Evolutionary conservation across 2,888 invertebrate species (phyloP), one percentile per base, ranked within the genome.

Genomic region (Pherbina coryleti): DNA sequence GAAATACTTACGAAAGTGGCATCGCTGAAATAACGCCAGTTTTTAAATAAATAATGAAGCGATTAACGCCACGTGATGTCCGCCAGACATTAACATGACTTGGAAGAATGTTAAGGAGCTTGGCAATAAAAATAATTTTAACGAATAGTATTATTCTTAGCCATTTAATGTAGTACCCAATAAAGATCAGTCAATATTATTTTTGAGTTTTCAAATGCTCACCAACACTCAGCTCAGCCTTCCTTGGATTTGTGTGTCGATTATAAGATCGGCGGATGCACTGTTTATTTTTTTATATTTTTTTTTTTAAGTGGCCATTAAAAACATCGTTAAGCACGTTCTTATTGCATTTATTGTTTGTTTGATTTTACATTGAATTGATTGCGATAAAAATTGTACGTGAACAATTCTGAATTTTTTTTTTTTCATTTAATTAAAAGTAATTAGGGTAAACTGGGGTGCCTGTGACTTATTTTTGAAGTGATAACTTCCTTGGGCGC

Each of bases 281-380:
- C 37, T 84, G 85, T 86, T 87, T 85, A 84, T 37, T 37, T 37
- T 31, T 31, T 31, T 31, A 4, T 31, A 31, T 37, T 7, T 7
- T 8, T 37, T 37, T 37, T 37, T 86, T 87, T 87, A 80, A 83
- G 83, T 83, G 85, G 84, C 83, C 84, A 87, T 87, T 88, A 84
- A 83, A 87, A 86, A 82, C 85, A 85, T 86, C 87, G 86, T 86
- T 85, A 84, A 83, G 82, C 82, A 81, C 79, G 84, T 85, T 85
- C 85, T 83, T 85, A 86, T 86, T 85, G 81, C 83, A 78, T 44
- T 82, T 78, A 75, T 76, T 77, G 75, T 75, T 72, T 72, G 44
- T 60, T 78, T 78, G 57, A 57, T 57, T 22, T 9, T 57, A 22
- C 57, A 57, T 57, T 19, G 25, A 57, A 14, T n/a, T 25, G 57